Evolutionary conservation across 2,797 vertebrate genomes (phyloP).

Genomic region (Anas georgica): DNA sequence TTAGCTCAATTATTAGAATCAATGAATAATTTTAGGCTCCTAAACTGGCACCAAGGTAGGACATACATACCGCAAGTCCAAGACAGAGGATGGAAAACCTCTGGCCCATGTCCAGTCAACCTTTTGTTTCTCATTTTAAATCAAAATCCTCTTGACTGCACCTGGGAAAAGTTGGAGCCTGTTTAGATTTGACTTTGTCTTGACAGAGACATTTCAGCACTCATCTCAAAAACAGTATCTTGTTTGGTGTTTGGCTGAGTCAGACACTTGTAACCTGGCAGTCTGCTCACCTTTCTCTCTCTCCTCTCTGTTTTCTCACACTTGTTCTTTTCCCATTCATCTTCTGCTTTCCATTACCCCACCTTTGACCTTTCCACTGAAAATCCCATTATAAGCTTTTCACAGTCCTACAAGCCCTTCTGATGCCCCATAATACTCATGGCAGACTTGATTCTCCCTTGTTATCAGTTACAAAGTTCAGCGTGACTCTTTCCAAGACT

Average conservation of each 20-base stretch:
- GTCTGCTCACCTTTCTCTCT: background rate
- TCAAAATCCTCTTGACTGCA: background rate
- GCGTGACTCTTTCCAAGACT: background rate
- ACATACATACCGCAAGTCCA: background rate
- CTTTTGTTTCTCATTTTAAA: background rate
- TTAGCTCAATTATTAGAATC: background rate
- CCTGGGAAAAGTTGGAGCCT: background rate
- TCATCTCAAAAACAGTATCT: background rate
- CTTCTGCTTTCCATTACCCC: background rate
- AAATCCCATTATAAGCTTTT: background rate
- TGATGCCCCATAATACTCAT: background rate
- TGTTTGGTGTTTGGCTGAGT: background rate
- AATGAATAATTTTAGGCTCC: background rate
- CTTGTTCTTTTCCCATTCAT: background rate
- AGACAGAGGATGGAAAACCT: background rate
- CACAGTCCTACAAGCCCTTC: background rate
- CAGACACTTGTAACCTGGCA: accelerated
- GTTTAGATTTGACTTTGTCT: background rate
- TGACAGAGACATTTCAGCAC: background rate
- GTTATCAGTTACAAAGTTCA: background rate
- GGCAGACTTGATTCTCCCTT: background rate
- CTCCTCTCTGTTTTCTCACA: background rate
- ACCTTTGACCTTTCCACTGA: accelerated
- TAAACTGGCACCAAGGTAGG: background rate
- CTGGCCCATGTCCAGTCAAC: background rate